Evolutionary conservation across 2,113 vertebrate genomes (phyloP).

Genomic region (Toxotes jaculatrix): DNA sequence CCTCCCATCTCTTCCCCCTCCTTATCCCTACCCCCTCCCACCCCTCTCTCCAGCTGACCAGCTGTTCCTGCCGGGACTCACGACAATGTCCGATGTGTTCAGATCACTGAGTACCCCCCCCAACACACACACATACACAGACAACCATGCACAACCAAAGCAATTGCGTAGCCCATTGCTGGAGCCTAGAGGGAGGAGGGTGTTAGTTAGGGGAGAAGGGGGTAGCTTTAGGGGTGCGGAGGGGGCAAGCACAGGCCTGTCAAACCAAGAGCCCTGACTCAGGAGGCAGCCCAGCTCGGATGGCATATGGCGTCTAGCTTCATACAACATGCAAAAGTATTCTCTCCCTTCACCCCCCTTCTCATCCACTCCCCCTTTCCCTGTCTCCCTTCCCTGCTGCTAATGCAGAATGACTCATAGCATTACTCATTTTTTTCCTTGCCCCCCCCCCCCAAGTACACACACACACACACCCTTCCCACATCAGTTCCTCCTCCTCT

Average conservation of each 20-base stretch:
- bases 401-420: constrained; percentile 99
- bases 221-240: constrained; percentile 75
- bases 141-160: constrained; percentile 67
- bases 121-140: constrained; percentile 40
- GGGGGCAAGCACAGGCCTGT: constrained; percentile 93
- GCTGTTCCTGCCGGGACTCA: constrained; percentile 96
- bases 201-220: constrained; percentile 84
- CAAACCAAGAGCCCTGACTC: constrained; percentile 90
- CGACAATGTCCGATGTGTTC: constrained; percentile 95
- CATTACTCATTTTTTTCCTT: constrained; percentile 91
- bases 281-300: constrained; percentile 91
- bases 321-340: constrained; percentile 99
- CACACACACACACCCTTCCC: background rate
- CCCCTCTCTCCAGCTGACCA: constrained; percentile 93
- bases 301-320: constrained; percentile 99
- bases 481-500: constrained; percentile 72
- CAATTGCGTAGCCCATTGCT: constrained; percentile 67
- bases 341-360: constrained; percentile 82
- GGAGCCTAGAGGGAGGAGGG: constrained; percentile 69
- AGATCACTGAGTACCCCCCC: constrained; percentile 89
- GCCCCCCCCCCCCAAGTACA: background rate
- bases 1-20: constrained; percentile 83
- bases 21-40: constrained; percentile 83
- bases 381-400: constrained; percentile 81
- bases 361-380: constrained; percentile 52